These are phyloP conservation scores for Pseudomyrmex concolor DNA, from an alignment of 1,140 invertebrate genomes.

Conservation along the genomic window DNA sequence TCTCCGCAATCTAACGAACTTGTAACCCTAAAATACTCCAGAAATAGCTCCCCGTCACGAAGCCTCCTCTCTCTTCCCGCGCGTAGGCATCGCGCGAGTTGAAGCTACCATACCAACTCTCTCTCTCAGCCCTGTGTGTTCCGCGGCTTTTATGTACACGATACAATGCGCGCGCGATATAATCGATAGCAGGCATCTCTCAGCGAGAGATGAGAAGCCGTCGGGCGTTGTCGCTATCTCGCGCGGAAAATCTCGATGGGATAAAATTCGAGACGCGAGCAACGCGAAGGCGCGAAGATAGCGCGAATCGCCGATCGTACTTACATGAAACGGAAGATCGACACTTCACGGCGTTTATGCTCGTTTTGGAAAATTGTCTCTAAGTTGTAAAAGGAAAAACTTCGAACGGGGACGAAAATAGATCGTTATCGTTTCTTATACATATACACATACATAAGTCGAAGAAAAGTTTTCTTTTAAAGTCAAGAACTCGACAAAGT, in stretches of 20 bases:
- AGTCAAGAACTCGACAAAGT: not conserved
- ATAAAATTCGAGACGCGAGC: slow-evolving; percentile 51
- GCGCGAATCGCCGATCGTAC: slow-evolving; percentile 28
- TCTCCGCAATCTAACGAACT: slow-evolving; percentile 71
- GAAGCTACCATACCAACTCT: not conserved
- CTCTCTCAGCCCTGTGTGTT: not conserved
- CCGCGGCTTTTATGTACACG: slow-evolving; percentile 62
- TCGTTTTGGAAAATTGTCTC: not conserved
- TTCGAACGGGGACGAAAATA: not conserved
- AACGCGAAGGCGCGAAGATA: slow-evolving; percentile 13
- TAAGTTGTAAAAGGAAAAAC: not conserved
- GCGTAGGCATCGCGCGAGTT: slow-evolving; percentile 26
- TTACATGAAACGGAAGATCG: slow-evolving; percentile 3
- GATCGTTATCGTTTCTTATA: not conserved
- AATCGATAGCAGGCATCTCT: slow-evolving; percentile 65
- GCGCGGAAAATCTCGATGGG: slow-evolving; percentile 57
- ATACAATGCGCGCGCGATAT: slow-evolving; percentile 65
- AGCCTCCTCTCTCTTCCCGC: slow-evolving; percentile 42
- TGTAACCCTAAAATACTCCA: slow-evolving; percentile 72
- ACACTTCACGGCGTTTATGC: not conserved
- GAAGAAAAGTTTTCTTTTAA: not conserved
- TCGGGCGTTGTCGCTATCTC: slow-evolving; percentile 64
- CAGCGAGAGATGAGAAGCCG: slow-evolving; percentile 57
- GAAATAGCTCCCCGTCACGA: slow-evolving; percentile 71
- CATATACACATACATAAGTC: not conserved